Conservation (phyloP, 2,888 invertebrate genomes). For the Glyphotaelius pellucidus region DNA sequence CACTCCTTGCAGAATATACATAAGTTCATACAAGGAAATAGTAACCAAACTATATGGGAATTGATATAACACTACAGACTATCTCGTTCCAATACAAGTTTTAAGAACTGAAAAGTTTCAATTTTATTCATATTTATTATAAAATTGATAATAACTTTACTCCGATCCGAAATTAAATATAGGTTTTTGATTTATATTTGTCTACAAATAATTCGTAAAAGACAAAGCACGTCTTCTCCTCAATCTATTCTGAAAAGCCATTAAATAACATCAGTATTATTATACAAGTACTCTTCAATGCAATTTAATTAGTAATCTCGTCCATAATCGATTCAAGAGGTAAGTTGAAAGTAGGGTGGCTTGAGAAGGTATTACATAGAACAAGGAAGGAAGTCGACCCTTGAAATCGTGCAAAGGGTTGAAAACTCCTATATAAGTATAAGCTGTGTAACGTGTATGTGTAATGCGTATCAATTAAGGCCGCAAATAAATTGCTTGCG, state of each 20-base stretch:
- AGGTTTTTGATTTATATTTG: neutral
- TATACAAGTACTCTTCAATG: neutral
- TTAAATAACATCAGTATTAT: conserved; percentile 2
- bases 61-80: too few species aligned
- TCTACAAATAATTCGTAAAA: neutral
- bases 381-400: neutral
- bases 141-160: neutral
- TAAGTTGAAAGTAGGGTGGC: neutral
- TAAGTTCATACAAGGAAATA: too few species aligned
- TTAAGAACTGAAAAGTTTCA: too few species aligned
- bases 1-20: too few species aligned
- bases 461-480: neutral
- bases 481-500: neutral
- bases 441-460: neutral
- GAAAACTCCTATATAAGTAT: neutral
- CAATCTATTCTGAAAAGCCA: neutral
- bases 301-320: neutral
- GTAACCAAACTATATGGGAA: too few species aligned
- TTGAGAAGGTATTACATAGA: neutral
- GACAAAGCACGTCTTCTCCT: neutral
- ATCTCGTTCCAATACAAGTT: too few species aligned
- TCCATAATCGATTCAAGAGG: neutral
- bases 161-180: too few species aligned
- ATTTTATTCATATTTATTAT: neutral
- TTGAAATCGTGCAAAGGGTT: neutral